Evolutionary conservation across 37 sponge, comb jelly and placozoan species (phyloP), one percentile per base, ranked within the genome.

Genomic region (Petrosia ficiformis): DNA sequence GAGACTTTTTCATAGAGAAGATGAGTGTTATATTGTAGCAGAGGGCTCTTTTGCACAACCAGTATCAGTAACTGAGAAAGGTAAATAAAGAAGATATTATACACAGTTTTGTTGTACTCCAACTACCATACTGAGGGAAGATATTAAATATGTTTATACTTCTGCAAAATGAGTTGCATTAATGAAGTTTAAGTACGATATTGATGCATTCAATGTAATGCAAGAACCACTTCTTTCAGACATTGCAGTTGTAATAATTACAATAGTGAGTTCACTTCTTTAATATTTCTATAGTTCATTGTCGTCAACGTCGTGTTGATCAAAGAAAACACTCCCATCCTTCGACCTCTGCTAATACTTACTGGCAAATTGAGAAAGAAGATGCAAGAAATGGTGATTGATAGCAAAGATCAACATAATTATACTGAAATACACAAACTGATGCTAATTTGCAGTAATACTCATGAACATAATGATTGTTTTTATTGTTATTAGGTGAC

Each of bases 321-420:
- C 63, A 57, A 33, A 81, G 81, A 3, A 40, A 42, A 1, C 67
- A 70, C 24, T 71, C 61, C 44, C 41, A 39, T 0, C 92, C 92
- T 11, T 83, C 92, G 8, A 75, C 87, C 1, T 84, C 86, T 66
- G 87, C 87, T 64, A 91, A 90, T 33, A 91, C 92, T 11, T 91
- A 88, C 65, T 91, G 92, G 92, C 76, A 76, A 34, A 82, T 91
- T 40, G 92, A 91, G 66, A 70, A 77, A 41, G 67, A 56, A 35
- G 67, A 70, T n/a, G 65, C 90, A 19, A 16, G 59, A 1, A 80
- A 56, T 65, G 90, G 90, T 79, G 68, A 87, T 28, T 30, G 58
- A 22, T 36, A 42, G 2, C 35, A 42, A 59, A 31, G 26, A 30
- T n/a, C 44, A n/a, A 24, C 34, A 2, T 8, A 37, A 28, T 40